Evolutionary conservation across 2,888 invertebrate genomes (phyloP), one percentile per base, ranked within the genome.

Genomic region (Epistrophella euchroma): DNA sequence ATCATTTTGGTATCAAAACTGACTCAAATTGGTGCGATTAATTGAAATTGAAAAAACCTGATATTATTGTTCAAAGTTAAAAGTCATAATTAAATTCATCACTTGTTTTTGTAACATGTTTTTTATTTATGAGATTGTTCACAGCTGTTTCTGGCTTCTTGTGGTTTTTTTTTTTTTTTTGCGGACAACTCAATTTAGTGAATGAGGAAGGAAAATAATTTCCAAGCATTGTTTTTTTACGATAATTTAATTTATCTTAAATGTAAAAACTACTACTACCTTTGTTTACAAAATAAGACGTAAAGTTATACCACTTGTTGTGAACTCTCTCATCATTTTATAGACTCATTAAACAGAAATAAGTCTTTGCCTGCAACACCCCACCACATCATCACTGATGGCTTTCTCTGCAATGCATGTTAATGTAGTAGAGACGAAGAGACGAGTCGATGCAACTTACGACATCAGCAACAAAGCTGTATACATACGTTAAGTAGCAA

Each of bases 371-470:
- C 45, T 50, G 58, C 28, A 56, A n/a, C 19, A 6, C 22, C 13
- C 22, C 25, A 25, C 15, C 1, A 0, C 45, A n/a, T n/a, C n/a
- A n/a, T n/a, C n/a, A 25, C 25, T 25, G 25, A 50, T 52, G 45
- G 85, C 85, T 85, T 85, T 85, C 85, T 76, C 85, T 76, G 64
- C 28, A 4, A n/a, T 52, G 28, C 25, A n/a, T n/a, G n/a, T n/a
- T n/a, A n/a, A n/a, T n/a, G n/a, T n/a, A n/a, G n/a, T n/a, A n/a
- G n/a, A n/a, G n/a, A n/a, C n/a, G n/a, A n/a, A n/a, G n/a, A n/a
- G n/a, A n/a, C 40, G 19, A 0, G 32, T 22, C 3, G 19, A 37
- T 60, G 9, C 6, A 6, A 32, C 32, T 32, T 1, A 5, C 28
- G 32, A 32, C 32, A 5, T 28, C 40, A 17, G 45, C 58, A 7